Evolutionary conservation across 2,797 vertebrate genomes (phyloP), one percentile per base, ranked within the genome.

Genomic region (Lepus townsendii): DNA sequence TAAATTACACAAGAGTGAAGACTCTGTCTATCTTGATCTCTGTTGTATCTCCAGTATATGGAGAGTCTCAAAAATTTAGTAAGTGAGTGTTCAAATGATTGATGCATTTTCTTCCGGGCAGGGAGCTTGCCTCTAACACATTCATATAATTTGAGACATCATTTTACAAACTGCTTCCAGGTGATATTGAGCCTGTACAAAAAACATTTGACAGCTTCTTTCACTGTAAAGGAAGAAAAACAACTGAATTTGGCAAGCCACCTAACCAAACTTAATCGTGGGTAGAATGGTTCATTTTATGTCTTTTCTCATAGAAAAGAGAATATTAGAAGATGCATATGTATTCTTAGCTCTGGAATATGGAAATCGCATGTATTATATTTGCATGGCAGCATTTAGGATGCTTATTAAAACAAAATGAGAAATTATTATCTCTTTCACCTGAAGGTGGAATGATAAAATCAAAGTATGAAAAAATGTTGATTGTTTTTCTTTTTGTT

Each of bases 361-460:
- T 42, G 69, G 1, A 95, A 88, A 68, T 83, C 20, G 75, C 66
- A 3, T 35, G 11, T 62, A 54, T 63, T 42, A 68, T 72, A 54
- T 78, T 83, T 88, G 7, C 32, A 79, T 66, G 50, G n/a, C 12
- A 83, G 62, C 20, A 68, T 88, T 93, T 90, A 69, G 7, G 16
- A 66, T 47, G 26, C 24, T 90, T 86, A 79, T 65, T 95, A 91
- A 91, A 84, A 88, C 47, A 86, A 71, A 73, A 65, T 27, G 13
- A 90, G 8, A 76, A 90, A 96, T 93, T 86, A 69, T 10, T 60
- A 24, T 90, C 22, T 50, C 26, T 84, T 94, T 79, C 52, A 42
- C 57, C 63, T 84, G 22, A 95, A 83, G 32, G 69, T 84, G 19
- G 17, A 93, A 52, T 83, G 50, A 88, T 78, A 86, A 79, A 65